Evolutionary conservation across 2,888 invertebrate species (phyloP).

Genomic region (Synanthedon myopaeformis): DNA sequence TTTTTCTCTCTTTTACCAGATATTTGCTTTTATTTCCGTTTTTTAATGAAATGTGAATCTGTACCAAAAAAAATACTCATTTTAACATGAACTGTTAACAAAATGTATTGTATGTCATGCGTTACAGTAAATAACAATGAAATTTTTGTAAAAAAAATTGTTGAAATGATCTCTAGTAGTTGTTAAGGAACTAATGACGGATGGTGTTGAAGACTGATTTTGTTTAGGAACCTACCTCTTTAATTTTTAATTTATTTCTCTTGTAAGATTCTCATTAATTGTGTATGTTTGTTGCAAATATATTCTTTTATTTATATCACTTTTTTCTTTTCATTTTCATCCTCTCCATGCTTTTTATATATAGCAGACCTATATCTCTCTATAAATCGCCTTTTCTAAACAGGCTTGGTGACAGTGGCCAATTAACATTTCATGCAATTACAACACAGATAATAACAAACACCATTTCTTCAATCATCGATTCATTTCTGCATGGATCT

Average conservation of each 20-base stretch:
- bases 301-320: constrained; percentile 67
- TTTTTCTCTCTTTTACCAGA: too few species aligned
- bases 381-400: constrained; percentile 44
- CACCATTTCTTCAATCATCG: constrained; percentile 69
- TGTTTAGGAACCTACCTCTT: constrained; percentile 20
- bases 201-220: constrained; percentile 48
- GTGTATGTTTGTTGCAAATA: constrained; percentile 68
- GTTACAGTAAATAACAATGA: not conserved
- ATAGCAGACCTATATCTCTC: constrained; percentile 60
- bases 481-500: constrained; percentile 68
- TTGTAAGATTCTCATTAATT: constrained; percentile 56
- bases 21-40: not conserved
- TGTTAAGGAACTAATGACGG: constrained; percentile 16
- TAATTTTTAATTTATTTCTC: constrained; percentile 37
- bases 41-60: not conserved
- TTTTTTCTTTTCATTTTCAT: constrained; percentile 68
- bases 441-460: constrained; percentile 48
- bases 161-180: constrained; percentile 50
- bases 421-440: constrained; percentile 49
- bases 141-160: constrained; percentile 1
- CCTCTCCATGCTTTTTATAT: constrained; percentile 63
- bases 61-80: not conserved
- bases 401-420: constrained; percentile 58
- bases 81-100: not conserved
- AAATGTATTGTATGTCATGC: not conserved